Base-by-base conservation (phyloP, 1,140 invertebrate genomes). In the Solenopsis fugax region DNA sequence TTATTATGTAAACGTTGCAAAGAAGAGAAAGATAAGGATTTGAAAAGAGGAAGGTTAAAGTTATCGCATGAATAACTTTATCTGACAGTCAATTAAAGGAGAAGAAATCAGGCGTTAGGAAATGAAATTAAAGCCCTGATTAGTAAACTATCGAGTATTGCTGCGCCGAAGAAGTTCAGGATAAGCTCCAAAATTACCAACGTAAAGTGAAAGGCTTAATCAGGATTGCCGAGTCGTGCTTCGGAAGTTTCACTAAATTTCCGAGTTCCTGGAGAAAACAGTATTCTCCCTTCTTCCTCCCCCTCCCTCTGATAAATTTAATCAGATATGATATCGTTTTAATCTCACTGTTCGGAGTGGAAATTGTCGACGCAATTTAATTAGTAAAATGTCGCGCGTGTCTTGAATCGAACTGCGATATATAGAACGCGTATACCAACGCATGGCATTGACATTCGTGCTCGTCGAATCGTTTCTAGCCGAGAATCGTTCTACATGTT, bases 151-250 rank as follows among this genome's bases (percentile, higher is more conserved):
- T 84, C 69, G 37, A 75, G 29, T 75, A 60, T 73, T 82, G 54
- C 54, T 45, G 56, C 41, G n/a, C 24, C 60, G 54, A 82, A 60
- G 48, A 82, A 60, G 67, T 82, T 82, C n/a, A 13, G 41, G 67
- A 67, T 72, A 82, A 82, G 67, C 80, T 82, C 24, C 67, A 58
- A 82, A 72, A 82, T 82, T 81, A 72, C 67, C 65, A 81, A 81
- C 50, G 78, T 69, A 81, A 69, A 71, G 54, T 81, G 78, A 81
- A 71, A 72, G 78, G 50, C 48, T 72, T 81, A 71, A 81, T 81
- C 65, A 71, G 50, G 21, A 82, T 82, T 45, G 67, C 41, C 13
- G 9, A 54, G 37, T 58, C 37, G 45, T 73, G 78, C 24, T 73
- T 37, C 2, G 24, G 12, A 84, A 75, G 80, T 84, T 73, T 60